Evolutionary conservation across 37 sponge, comb jelly and placozoan genomes (phyloP), one percentile per base, ranked within the genome.

Genomic region (Ephydatia muelleri): DNA sequence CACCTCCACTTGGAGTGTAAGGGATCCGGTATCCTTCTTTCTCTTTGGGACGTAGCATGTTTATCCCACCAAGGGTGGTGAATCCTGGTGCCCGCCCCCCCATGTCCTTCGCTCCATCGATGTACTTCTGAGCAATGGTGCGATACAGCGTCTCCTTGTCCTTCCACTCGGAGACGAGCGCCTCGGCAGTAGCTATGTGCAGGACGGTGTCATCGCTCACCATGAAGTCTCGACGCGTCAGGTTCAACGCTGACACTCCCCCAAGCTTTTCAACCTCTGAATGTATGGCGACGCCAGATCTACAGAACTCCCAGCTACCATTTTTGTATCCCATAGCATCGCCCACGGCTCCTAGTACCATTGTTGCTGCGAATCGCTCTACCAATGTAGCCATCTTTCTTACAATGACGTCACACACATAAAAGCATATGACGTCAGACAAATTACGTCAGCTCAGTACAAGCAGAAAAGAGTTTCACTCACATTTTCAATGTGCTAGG

Each of bases 251-350:
- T 8, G 87, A 82, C 38, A 96, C 29, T 19, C 93, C 94, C 3
- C 96, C 93, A 19, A 88, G 40, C 28, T 37, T 28, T 19, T 72
- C 29, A 36, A 89, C 37, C 16, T 92, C 73, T 21, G 81, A 73
- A 64, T 92, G 92, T n/a, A 95, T 95, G n/a, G 73, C 65, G 40
- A 49, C 49, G 0, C 95, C 95, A 13, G 85, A 85, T 25, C 84
- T 49, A 66, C 90, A 89, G 67, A 95, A 92, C 75, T 95, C 95
- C 92, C 92, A 95, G 2, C 73, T 73, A 5, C 92, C 93, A 74
- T 92, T 89, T 35, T 95, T 95, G 84, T 92, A 95, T 36, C 95
- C 95, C 13, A 95, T 76, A 25, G 95, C 95, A 32, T 95, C 95
- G 28, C 95, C 95, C 3, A 92, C 95, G 19, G 92, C 95, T n/a